phyloP scores from a whole-genome alignment of 2,797 vertebrate species.

The Gymnocypris eckloni region DNA sequence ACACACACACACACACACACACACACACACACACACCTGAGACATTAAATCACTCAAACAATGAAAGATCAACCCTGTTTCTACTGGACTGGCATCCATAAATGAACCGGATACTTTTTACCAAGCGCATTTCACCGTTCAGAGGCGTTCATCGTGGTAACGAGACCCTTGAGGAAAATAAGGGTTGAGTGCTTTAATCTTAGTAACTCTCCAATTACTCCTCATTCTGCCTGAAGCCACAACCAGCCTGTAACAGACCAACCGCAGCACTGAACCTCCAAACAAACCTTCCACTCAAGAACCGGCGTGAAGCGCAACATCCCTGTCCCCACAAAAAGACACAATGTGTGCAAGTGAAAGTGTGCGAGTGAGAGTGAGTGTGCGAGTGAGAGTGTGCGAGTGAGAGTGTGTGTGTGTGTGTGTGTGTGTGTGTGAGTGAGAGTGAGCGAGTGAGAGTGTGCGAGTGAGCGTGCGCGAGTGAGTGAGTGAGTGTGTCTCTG shows the following conservation, averaged over 20 bases:
- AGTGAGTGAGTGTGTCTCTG: too few relatives aligned
- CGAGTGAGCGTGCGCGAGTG: not conserved
- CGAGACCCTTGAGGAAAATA: constrained; percentile 17
- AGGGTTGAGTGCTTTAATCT: constrained; percentile 22
- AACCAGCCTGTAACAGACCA: not conserved
- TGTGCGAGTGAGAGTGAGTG: too few relatives aligned
- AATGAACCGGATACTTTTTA: not conserved
- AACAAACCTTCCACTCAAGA: not conserved
- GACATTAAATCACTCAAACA: not conserved
- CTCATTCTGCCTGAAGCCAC: not conserved
- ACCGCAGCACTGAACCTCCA: not conserved
- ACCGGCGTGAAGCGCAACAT: not conserved
- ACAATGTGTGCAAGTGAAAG: too few relatives aligned
- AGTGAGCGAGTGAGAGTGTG: constrained; percentile 38
- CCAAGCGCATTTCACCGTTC: not conserved
- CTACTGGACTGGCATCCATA: not conserved
- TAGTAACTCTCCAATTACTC: constrained; percentile 12
- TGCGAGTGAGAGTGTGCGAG: too few relatives aligned
- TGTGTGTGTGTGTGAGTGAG: rapidly evolving
- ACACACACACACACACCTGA: not conserved
- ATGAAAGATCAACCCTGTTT: not conserved
- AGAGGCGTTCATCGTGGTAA: not conserved
- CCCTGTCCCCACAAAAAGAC: too few relatives aligned
- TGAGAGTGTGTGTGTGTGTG: too few relatives aligned
- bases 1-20: too few relatives aligned